A percentile compares a stretch with the other conserved stretches of the same genome.
phyloP scores from a whole-genome alignment of 2,113 vertebrate genomes.

The Cephalopholis sonnerati region DNA sequence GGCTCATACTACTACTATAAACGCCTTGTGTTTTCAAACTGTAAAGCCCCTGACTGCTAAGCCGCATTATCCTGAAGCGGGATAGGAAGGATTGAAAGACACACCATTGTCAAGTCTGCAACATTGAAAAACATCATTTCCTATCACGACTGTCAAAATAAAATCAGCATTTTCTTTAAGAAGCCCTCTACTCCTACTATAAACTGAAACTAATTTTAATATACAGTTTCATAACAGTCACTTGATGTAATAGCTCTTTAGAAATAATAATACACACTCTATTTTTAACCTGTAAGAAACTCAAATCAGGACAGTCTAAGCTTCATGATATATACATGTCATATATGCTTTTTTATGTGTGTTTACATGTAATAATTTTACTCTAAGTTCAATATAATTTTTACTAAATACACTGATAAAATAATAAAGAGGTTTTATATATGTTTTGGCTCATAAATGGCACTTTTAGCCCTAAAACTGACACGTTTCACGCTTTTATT shows the following conservation, averaged over 20 bases:
- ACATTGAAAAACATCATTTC: not conserved
- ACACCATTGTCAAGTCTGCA: not conserved
- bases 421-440: not conserved
- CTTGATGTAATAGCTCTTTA: fast-evolving
- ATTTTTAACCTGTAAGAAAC: not conserved
- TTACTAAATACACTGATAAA: fast-evolving
- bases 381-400: fast-evolving
- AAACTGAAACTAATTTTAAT: fast-evolving
- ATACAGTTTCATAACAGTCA: fast-evolving
- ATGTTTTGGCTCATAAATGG: fast-evolving
- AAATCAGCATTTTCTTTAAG: not conserved
- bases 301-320: fast-evolving
- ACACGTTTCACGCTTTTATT: conserved; percentile 46
- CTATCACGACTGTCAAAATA: conserved; percentile 32
- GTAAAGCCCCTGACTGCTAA: conserved; percentile 73
- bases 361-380: not conserved
- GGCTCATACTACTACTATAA: not conserved
- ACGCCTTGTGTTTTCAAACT: conserved; percentile 50
- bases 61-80: conserved; percentile 81
- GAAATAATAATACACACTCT: fast-evolving
- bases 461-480: not conserved
- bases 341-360: too few relatives aligned
- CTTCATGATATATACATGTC: fast-evolving
- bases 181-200: fast-evolving
- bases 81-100: conserved; percentile 69